Percentiles rank a stretch among this genome's conserved stretches.
Evolutionary conservation across 2,888 invertebrate genomes (phyloP).

Genomic region (Melitaea athalia): DNA sequence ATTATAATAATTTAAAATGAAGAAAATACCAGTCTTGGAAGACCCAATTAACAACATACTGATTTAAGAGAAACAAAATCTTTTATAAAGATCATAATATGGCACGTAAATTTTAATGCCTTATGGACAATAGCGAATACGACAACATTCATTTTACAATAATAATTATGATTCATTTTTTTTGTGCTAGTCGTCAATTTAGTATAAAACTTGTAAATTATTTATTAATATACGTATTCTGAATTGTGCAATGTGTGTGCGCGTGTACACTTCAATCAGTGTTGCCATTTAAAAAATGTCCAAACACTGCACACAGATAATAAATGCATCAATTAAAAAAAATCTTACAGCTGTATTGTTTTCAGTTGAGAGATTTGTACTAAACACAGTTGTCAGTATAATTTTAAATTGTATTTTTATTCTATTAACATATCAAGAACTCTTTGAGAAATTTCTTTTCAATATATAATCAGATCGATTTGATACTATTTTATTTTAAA

Average conservation of each 20-base stretch:
- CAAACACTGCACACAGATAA: slow-evolving; percentile 10
- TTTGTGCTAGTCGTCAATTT: neutral
- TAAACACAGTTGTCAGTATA: slow-evolving; percentile 8
- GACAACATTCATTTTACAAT: neutral
- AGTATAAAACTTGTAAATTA: neutral
- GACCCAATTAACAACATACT: slow-evolving; percentile 12
- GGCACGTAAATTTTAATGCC: slow-evolving; percentile 14
- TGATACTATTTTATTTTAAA: neutral
- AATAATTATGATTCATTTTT: neutral
- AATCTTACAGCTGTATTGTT: neutral
- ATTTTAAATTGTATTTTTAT: slow-evolving; percentile 3
- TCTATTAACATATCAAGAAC: neutral
- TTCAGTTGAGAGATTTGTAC: neutral
- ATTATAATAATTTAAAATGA: slow-evolving; percentile 8
- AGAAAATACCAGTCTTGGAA: slow-evolving; percentile 5
- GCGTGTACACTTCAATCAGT: slow-evolving; percentile 1
- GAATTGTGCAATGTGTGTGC: neutral
- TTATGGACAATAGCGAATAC: slow-evolving; percentile 26
- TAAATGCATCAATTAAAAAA: neutral
- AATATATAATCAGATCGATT: neutral
- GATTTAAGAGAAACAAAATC: slow-evolving; percentile 16
- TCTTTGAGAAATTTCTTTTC: slow-evolving; percentile 1
- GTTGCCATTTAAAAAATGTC: slow-evolving; percentile 20
- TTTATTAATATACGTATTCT: neutral
- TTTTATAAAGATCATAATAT: slow-evolving; percentile 23